Conservation (phyloP, 1,140 invertebrate genomes). For the Galendromus occidentalis region DNA sequence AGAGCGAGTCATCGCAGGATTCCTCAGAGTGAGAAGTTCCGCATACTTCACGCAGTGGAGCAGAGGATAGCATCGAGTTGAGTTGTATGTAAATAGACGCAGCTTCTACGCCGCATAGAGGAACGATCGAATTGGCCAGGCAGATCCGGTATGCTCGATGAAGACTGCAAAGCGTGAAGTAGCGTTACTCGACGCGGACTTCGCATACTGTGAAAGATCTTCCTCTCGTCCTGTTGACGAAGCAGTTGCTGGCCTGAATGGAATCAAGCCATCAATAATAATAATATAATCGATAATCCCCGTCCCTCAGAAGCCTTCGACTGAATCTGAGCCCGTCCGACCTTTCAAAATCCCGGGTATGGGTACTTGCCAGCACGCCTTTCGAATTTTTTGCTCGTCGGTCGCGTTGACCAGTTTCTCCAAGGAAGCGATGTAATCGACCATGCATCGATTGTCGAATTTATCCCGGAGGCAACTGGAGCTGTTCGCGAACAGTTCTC, state of each 20-base stretch:
- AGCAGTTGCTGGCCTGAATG: no score
- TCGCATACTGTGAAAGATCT: no score
- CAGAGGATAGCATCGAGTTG: conserved; percentile 3
- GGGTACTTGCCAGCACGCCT: not conserved
- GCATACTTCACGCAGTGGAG: not conserved
- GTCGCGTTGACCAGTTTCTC: not conserved
- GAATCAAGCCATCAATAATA: no score
- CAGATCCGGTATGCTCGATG: not conserved
- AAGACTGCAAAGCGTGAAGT: not conserved
- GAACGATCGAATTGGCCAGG: not conserved
- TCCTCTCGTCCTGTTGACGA: no score
- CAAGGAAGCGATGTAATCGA: not conserved
- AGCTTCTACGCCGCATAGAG: not conserved
- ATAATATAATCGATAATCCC: no score
- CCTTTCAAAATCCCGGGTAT: no score
- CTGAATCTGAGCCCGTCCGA: no score
- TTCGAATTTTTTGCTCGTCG: not conserved
- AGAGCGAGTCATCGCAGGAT: not conserved
- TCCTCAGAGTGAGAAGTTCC: not conserved
- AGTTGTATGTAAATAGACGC: not conserved
- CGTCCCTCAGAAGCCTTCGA: no score
- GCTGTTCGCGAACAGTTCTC: not conserved
- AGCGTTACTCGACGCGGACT: no score
- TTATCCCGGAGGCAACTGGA: not conserved
- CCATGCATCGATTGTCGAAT: conserved; percentile 1